Evolutionary conservation across 2,888 invertebrate species (phyloP).

Genomic region (Chouioia cunea): DNA sequence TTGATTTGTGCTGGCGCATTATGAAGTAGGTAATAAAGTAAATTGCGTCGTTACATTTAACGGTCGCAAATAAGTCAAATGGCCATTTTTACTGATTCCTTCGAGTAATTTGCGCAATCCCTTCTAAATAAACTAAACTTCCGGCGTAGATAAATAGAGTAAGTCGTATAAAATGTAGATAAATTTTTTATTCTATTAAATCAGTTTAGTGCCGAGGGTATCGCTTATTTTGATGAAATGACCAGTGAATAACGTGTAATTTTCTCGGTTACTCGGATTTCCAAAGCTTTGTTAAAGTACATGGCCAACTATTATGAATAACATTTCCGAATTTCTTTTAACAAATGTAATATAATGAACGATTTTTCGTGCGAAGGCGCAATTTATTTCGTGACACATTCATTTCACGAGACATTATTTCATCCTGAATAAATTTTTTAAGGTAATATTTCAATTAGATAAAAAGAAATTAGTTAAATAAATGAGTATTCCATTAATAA

Average conservation of each 20-base stretch:
- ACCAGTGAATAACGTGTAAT: too few species aligned
- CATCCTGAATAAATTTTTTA: too few species aligned
- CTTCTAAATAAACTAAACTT: constrained; percentile 29
- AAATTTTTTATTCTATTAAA: constrained; percentile 33
- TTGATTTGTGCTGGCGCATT: constrained; percentile 43
- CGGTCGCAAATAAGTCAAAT: constrained; percentile 42
- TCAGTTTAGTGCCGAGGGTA: neutral
- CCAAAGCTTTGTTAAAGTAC: too few species aligned
- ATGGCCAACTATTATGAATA: too few species aligned
- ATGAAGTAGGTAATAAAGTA: constrained; percentile 44
- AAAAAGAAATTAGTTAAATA: too few species aligned
- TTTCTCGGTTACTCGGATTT: too few species aligned
- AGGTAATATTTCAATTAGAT: neutral
- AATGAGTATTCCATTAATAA: neutral
- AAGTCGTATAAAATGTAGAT: constrained; percentile 15
- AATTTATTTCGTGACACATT: neutral
- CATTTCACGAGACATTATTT: constrained; percentile 3
- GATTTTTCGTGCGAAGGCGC: too few species aligned
- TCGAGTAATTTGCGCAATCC: constrained; percentile 39
- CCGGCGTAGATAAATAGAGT: constrained; percentile 15
- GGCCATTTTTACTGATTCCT: constrained; percentile 38
- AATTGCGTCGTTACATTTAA: constrained; percentile 43
- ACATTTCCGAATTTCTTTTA: too few species aligned
- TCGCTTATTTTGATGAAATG: too few species aligned
- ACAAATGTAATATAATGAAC: too few species aligned